Percentiles rank a stretch among this genome's conserved stretches.
Conservation (phyloP, 1,140 invertebrate genomes). For the Drosophila cardini region DNA sequence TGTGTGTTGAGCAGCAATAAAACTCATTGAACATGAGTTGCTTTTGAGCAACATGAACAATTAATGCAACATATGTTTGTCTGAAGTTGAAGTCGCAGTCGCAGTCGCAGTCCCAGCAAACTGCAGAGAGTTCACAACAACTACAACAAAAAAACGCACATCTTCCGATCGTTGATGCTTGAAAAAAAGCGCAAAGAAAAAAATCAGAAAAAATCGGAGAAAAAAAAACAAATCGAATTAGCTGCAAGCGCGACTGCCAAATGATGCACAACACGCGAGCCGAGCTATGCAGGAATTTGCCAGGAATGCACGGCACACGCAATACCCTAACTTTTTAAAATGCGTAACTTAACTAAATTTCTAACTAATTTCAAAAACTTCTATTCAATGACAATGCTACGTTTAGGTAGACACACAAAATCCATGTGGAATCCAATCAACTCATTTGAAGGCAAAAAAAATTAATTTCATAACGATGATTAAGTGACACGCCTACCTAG, state of each 20-base stretch:
- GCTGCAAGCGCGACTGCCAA: conserved; percentile 62
- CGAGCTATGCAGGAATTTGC: background rate
- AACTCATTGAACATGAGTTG: conserved; percentile 82
- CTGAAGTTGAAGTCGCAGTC: conserved; percentile 25
- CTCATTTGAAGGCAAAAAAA: conserved; percentile 24
- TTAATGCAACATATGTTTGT: conserved; percentile 82
- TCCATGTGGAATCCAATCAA: conserved; percentile 1
- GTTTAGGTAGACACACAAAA: too few relatives aligned
- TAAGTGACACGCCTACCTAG: conserved; percentile 49
- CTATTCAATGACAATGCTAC: too few relatives aligned
- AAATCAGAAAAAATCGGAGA: conserved; percentile 13
- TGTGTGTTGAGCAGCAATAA: conserved; percentile 81
- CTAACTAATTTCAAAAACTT: background rate
- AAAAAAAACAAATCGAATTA: conserved; percentile 72
- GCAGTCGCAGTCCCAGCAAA: conserved; percentile 10
- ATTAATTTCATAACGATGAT: conserved; percentile 68
- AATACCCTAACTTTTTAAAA: background rate
- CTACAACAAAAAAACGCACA: conserved; percentile 25
- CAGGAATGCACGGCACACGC: background rate
- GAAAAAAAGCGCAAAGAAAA: conserved; percentile 29
- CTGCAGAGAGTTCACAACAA: background rate
- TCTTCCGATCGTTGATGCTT: conserved; percentile 48
- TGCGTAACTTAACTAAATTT: background rate
- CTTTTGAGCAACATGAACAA: conserved; percentile 81
- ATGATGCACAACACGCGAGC: conserved; percentile 61